Evolutionary conservation across 2,888 invertebrate species (phyloP).

Genomic region (Lydus trimaculatus): DNA sequence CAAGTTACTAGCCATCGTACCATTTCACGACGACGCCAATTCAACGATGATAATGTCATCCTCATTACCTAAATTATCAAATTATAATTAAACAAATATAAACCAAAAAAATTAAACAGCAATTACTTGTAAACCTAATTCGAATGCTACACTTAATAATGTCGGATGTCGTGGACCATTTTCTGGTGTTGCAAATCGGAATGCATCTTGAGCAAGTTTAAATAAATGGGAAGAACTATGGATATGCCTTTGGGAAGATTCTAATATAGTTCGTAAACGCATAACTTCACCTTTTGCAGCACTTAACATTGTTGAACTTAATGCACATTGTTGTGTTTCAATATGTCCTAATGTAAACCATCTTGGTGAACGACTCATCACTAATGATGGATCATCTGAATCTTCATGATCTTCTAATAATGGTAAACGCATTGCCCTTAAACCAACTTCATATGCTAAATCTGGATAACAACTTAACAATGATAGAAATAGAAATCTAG

Average conservation of each 20-base stretch:
- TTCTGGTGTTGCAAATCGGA: slow-evolving; percentile 81
- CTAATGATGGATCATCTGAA: slow-evolving; percentile 66
- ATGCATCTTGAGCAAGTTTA: slow-evolving; percentile 84
- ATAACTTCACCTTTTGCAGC: slow-evolving; percentile 75
- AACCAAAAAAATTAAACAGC: background rate
- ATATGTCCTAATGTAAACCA: slow-evolving; percentile 85
- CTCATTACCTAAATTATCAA: slow-evolving; percentile 70
- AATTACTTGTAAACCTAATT: slow-evolving; percentile 76
- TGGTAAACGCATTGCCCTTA: slow-evolving; percentile 80
- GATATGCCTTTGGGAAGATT: slow-evolving; percentile 81
- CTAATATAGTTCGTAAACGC: slow-evolving; percentile 75
- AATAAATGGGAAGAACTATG: slow-evolving; percentile 86
- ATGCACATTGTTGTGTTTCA: slow-evolving; percentile 80
- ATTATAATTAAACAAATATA: background rate
- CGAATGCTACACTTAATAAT: slow-evolving; percentile 80
- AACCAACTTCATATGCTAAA: slow-evolving; percentile 79
- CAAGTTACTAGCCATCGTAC: slow-evolving; percentile 88
- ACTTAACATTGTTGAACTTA: slow-evolving; percentile 79
- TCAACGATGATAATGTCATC: slow-evolving; percentile 81
- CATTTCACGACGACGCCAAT: slow-evolving; percentile 87
- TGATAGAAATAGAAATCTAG: slow-evolving; percentile 79
- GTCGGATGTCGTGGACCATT: slow-evolving; percentile 80
- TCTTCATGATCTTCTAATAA: slow-evolving; percentile 78
- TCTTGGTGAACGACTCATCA: slow-evolving; percentile 69
- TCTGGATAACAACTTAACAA: slow-evolving; percentile 78